phyloP scores from a whole-genome alignment of 2,797 vertebrate genomes.

The Pipistrellus pygmaeus region DNA sequence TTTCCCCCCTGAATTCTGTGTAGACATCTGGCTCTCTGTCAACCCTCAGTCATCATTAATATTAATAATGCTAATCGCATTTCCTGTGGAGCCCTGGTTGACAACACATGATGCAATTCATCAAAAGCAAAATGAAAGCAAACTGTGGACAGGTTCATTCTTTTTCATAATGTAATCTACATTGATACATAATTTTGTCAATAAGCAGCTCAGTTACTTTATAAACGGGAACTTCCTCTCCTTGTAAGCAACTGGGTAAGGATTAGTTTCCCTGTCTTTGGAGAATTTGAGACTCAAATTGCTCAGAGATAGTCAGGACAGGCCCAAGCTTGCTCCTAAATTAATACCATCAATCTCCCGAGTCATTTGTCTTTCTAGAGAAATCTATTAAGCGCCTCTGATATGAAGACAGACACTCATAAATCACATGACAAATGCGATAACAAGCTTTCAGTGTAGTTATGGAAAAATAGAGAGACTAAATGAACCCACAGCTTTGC shows the following conservation, averaged over 20 bases:
- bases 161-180: constrained; percentile 56
- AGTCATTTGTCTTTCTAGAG: constrained; percentile 41
- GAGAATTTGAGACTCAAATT: constrained; percentile 44
- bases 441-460: not conserved
- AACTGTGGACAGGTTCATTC: constrained; percentile 47
- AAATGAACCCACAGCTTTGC: not conserved
- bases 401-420: constrained; percentile 18
- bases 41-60: constrained; percentile 45
- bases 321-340: not conserved
- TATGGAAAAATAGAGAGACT: constrained; percentile 6
- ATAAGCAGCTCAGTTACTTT: constrained; percentile 43
- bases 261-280: constrained; percentile 48
- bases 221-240: constrained; percentile 20
- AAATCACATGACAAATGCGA: constrained; percentile 1
- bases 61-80: constrained; percentile 1
- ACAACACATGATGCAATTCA: constrained; percentile 33
- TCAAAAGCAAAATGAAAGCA: constrained; percentile 60
- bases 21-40: constrained; percentile 45
- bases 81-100: constrained; percentile 52
- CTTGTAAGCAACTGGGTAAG: constrained; percentile 33
- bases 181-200: constrained; percentile 42
- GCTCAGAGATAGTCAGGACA: not conserved
- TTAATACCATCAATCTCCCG: constrained; percentile 32
- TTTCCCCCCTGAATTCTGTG: constrained; percentile 19
- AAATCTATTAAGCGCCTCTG: not conserved